Evolutionary conservation across 2,113 vertebrate genomes (phyloP).

Genomic region (Pseudonaja textilis): DNA sequence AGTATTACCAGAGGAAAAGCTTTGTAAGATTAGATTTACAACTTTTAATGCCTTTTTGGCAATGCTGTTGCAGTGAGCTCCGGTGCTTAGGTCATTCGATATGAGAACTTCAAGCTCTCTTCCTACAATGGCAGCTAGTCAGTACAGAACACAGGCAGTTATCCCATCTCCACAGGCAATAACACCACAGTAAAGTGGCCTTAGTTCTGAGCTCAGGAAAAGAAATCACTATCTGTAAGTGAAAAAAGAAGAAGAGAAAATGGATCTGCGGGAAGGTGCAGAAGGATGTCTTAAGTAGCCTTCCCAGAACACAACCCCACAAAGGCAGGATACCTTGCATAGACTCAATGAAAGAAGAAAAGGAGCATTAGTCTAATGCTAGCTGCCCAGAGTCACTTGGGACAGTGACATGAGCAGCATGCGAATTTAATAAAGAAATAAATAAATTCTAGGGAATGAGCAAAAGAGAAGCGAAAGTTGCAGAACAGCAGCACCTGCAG

Average conservation of each 20-base stretch:
- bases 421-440: not conserved
- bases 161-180: not conserved
- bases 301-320: not conserved
- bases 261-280: not conserved
- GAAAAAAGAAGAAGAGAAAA: not conserved
- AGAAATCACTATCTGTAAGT: not conserved
- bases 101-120: not conserved
- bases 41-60: too few species aligned
- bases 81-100: too few species aligned
- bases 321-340: not conserved
- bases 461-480: not conserved
- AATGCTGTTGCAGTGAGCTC: too few species aligned
- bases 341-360: not conserved
- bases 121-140: not conserved
- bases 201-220: not conserved
- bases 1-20: too few species aligned
- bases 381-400: not conserved
- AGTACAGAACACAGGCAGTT: not conserved
- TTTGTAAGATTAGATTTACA: too few species aligned
- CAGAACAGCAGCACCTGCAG: not conserved
- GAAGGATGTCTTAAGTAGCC: not conserved
- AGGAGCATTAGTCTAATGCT: not conserved
- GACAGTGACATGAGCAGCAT: not conserved
- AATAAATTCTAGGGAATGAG: not conserved
- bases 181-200: not conserved